phyloP scores from a whole-genome alignment of 2,797 vertebrate species.

The Channallabes apus region DNA sequence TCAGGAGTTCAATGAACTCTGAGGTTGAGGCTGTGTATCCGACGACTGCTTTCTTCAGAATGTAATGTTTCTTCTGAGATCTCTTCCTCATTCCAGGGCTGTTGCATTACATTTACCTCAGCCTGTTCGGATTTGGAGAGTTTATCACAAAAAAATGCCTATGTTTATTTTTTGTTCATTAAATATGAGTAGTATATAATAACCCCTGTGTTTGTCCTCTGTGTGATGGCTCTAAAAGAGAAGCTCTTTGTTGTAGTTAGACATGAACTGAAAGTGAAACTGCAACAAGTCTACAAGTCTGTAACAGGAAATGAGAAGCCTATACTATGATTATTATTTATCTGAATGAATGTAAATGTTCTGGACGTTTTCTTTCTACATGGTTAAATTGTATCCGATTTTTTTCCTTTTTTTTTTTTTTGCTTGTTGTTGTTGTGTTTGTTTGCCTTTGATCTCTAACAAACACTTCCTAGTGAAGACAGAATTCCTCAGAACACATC shows the following conservation, averaged over 20 bases:
- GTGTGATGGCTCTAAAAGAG: not conserved
- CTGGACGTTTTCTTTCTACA: not conserved
- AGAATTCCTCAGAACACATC: not conserved
- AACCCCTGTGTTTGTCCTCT: too few relatives aligned
- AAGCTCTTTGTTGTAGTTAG: not conserved
- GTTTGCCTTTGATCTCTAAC: not conserved
- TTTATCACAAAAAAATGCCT: not conserved
- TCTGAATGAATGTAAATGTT: not conserved
- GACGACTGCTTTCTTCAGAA: not conserved
- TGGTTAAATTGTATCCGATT: not conserved
- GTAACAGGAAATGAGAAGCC: not conserved
- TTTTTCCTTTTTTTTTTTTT: not conserved
- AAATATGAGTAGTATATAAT: not conserved
- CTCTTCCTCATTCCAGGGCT: not conserved
- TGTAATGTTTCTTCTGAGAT: not conserved
- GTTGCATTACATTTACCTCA: not conserved
- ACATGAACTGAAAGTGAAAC: conserved; percentile 11
- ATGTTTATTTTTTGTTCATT: too few relatives aligned
- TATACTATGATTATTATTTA: not conserved
- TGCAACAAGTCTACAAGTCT: not conserved
- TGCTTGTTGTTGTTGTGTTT: not conserved
- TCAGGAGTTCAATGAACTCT: not conserved
- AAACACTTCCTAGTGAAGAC: not conserved
- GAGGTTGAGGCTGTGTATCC: too few relatives aligned
- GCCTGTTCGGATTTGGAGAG: too few relatives aligned